Percentiles rank a stretch among this genome's conserved stretches.
Evolutionary conservation across 2,797 vertebrate genomes (phyloP).

Genomic region (Chaetophractus vellerosus): DNA sequence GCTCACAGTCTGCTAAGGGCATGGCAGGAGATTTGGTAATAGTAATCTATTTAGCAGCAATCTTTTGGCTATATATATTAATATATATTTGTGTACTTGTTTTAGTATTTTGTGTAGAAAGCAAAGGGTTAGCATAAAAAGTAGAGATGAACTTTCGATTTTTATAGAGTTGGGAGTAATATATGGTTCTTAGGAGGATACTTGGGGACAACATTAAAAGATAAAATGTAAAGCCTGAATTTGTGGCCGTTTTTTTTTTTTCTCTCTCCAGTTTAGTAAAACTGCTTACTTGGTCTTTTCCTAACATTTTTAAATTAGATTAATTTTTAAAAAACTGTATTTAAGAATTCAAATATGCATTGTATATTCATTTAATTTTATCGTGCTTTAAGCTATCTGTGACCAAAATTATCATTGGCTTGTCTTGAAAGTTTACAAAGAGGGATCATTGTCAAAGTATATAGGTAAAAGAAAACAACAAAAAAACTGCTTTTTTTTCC

Average conservation of each 20-base stretch:
- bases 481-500: background rate
- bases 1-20: constrained; percentile 9
- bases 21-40: constrained; percentile 40
- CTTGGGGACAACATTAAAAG: background rate
- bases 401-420: constrained; percentile 7
- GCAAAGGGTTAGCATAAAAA: background rate
- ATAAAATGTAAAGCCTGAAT: constrained; percentile 35
- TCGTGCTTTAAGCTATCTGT: constrained; percentile 12
- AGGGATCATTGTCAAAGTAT: constrained; percentile 6
- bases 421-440: background rate
- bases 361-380: background rate
- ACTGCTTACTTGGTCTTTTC: background rate
- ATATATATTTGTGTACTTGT: background rate
- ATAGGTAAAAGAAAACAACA: background rate
- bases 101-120: constrained; percentile 37
- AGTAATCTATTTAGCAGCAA: constrained; percentile 49
- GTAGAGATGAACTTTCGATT: background rate
- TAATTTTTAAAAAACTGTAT: background rate
- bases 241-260: constrained; percentile 24
- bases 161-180: constrained; percentile 32
- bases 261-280: constrained; percentile 9
- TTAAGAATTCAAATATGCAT: background rate
- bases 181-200: background rate
- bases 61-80: constrained; percentile 12
- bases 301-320: background rate